Evolutionary conservation across 1,140 invertebrate species (phyloP), one percentile per base, ranked within the genome.

Genomic region (Drosophila kohkoa): DNA sequence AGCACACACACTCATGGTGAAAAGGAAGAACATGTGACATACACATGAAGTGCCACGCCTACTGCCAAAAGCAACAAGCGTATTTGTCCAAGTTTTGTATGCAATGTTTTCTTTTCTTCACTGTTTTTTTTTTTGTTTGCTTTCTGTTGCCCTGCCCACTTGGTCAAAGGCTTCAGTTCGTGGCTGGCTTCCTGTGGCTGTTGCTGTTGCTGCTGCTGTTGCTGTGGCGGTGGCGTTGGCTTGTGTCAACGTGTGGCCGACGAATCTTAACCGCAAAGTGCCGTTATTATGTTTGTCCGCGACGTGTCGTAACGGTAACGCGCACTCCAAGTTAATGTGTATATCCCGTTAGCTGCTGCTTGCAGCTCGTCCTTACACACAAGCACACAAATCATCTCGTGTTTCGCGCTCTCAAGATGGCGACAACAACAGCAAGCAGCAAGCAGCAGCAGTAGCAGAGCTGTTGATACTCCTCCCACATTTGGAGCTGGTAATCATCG

Each of bases 261-360:
- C 82, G 82, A 86, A 78, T 85, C 67, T 82, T 76, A 78, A 86
- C 82, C 82, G 79, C 82, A 86, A 86, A 86, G 76, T 82, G 66
- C 79, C 82, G 82, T 66, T 85, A 86, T 86, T 86, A 86, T 86
- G 69, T 65, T 77, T 60, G 77, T 88, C 83, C 83, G 83, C 85
- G 83, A 88, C 80, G 83, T 89, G 83, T 88, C 82, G 83, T 82
- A 75, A 88, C 83, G 83, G 83, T 89, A 88, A 79, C 80, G 83
- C 85, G 81, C 81, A 83, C 83, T 88, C 85, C 63, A 88, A 88
- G 80, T 88, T 88, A 88, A 89, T 88, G 83, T 89, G 65, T 74
- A 49, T 46, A 73, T 85, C 72, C 67, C 62, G 69, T 48, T 49
- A 30, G 59, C 63, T 32, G 43, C 41, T 46, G 43, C 41, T 46